Evolutionary conservation across 1,140 invertebrate species (phyloP).

Genomic region (Lamellibrachia luymesi): DNA sequence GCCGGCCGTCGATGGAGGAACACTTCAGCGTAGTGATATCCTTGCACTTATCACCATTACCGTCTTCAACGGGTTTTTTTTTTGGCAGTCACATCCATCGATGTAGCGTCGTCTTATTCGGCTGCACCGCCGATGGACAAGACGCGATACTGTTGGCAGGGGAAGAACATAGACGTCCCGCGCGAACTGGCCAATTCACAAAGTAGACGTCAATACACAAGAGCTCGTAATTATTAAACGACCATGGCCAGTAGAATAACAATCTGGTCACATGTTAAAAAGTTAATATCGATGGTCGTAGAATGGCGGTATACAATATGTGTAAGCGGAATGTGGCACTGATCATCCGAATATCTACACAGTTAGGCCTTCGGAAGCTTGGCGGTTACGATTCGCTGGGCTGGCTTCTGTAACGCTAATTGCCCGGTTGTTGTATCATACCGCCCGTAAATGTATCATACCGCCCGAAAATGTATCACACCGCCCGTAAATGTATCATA

Average conservation of each 20-base stretch:
- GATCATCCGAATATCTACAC: background rate
- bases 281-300: background rate
- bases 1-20: background rate
- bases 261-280: background rate
- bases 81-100: background rate
- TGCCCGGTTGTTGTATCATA: background rate
- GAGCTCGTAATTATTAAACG: background rate
- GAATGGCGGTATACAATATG: background rate
- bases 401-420: background rate
- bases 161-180: background rate
- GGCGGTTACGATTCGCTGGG: background rate
- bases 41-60: background rate
- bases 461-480: background rate
- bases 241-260: too few relatives aligned
- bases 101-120: background rate
- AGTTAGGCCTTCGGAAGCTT: background rate
- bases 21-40: background rate
- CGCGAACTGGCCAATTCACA: background rate
- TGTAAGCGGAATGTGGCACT: background rate
- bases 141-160: background rate
- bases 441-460: background rate
- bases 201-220: background rate
- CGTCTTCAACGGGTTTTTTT: background rate
- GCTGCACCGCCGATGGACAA: background rate
- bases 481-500: background rate